Base-by-base conservation (phyloP, 2,797 vertebrate species). In the Antrozous pallidus region DNA sequence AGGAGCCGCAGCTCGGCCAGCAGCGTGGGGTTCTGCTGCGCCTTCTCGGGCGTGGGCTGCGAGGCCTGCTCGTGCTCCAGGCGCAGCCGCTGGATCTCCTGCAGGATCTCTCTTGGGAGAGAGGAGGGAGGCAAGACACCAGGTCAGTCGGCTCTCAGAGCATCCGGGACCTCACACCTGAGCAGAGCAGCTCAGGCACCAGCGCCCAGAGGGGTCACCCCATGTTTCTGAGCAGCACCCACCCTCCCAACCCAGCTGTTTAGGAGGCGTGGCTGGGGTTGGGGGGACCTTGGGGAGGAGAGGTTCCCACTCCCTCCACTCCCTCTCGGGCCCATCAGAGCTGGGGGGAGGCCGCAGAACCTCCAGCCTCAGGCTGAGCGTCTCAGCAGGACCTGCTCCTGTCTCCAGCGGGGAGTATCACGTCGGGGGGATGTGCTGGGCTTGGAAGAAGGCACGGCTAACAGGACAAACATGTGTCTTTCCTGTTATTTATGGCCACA, bases 21-120 rank as follows among this genome's bases (percentile, higher is more conserved):
- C 80, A 99, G 98, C 36, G 99, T 99, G 90, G 99, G 99, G 97
- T 99, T 99, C 95, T 99, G 99, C 88, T 99, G 99, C 28, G 98
- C 99, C 97, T 98, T 99, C 97, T 99, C 99, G 0, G 99, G 99
- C 0, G 99, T 99, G 51, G 99, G 99, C 97, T 99, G 99, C 93
- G 99, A 99, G 0, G 99, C 99, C 97, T 99, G 99, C 90, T 99
- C 99, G 3, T 99, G 99, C 88, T 99, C 99, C 90, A 99, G 98
- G 63, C 99, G 98, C 96, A 99, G 98, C 85, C 99, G 98, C 98
- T 99, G 99, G 96, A 99, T 99, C 98, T 99, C 99, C 98, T 99
- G 99, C 96, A 99, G 98, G 97, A 99, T 99, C 98, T 99, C 99
- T 98, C 98, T 98, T 97, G 95, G 95, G 91, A 95, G 95, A 89